These are phyloP conservation scores for Eleutherodactylus coqui DNA, from an alignment of 2,797 vertebrate species.

Conservation along the genomic window DNA sequence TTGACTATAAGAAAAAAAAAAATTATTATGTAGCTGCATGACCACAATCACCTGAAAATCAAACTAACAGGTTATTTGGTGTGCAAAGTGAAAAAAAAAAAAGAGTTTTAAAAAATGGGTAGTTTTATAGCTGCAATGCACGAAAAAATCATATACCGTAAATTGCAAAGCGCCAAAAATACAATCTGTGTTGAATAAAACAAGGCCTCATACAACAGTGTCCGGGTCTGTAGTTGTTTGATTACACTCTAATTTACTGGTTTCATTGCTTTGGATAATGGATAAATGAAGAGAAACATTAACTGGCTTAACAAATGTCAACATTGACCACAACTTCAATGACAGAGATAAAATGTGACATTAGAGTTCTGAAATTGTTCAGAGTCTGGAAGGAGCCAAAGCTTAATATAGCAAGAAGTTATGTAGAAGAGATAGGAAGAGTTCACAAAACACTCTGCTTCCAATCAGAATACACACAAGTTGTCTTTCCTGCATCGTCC, in stretches of 20 bases:
- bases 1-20: too few relatives aligned
- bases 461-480: slow-evolving; percentile 20
- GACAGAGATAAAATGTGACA: slow-evolving; percentile 48
- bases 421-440: slow-evolving; percentile 32
- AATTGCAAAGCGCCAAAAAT: too few relatives aligned
- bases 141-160: too few relatives aligned
- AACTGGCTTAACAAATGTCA: slow-evolving; percentile 18
- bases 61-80: too few relatives aligned
- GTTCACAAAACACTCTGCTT: slow-evolving; percentile 33
- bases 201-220: too few relatives aligned
- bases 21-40: too few relatives aligned
- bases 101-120: too few relatives aligned
- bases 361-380: slow-evolving; percentile 24
- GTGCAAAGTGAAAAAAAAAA: too few relatives aligned
- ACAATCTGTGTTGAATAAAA: too few relatives aligned
- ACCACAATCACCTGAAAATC: too few relatives aligned
- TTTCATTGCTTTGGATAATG: not conserved
- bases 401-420: slow-evolving; percentile 39
- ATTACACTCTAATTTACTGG: not conserved
- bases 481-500: slow-evolving; percentile 3
- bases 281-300: slow-evolving; percentile 20
- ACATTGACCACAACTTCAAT: slow-evolving; percentile 18
- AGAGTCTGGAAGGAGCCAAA: slow-evolving; percentile 35
- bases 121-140: too few relatives aligned
- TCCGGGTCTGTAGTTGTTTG: too few relatives aligned